A percentile compares a stretch with the other conserved stretches of the same genome.
phyloP scores from a whole-genome alignment of 2,113 vertebrate species.

The Xyrauchen texanus region DNA sequence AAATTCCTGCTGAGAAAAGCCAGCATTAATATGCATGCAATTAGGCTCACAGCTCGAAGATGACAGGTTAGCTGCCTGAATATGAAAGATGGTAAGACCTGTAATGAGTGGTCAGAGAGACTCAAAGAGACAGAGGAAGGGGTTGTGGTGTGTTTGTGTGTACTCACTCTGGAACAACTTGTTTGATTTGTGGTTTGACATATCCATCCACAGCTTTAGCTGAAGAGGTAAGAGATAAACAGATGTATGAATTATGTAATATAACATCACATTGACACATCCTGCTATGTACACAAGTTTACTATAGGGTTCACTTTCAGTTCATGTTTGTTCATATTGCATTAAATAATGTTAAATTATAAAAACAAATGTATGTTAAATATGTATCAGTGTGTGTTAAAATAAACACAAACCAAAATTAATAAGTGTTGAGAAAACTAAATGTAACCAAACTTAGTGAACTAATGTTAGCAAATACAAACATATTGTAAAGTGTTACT shows the following conservation, averaged over 20 bases:
- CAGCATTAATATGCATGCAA: conserved; percentile 24
- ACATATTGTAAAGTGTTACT: too few relatives aligned
- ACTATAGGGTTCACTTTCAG: too few relatives aligned
- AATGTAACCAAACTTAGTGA: too few relatives aligned
- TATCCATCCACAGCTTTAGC: conserved; percentile 95
- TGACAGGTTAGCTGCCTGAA: conserved; percentile 13
- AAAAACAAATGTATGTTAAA: too few relatives aligned
- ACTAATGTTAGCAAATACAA: too few relatives aligned
- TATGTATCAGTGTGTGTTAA: too few relatives aligned
- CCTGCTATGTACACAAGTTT: too few relatives aligned
- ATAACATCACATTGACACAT: too few relatives aligned
- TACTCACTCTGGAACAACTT: conserved; percentile 98
- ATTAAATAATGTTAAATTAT: too few relatives aligned
- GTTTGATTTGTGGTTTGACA: conserved; percentile 97
- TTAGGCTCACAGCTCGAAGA: conserved; percentile 28
- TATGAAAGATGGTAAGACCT: conserved; percentile 6
- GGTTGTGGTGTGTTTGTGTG: background rate
- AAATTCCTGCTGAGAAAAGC: conserved; percentile 11
- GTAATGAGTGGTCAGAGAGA: conserved; percentile 20
- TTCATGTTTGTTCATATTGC: too few relatives aligned
- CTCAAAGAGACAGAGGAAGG: background rate
- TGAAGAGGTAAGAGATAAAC: conserved; percentile 61
- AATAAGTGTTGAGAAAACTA: too few relatives aligned
- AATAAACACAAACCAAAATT: too few relatives aligned
- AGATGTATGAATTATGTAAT: background rate